Evolutionary conservation across 2,113 vertebrate species (phyloP), one percentile per base, ranked within the genome.

Genomic region (Vanacampus margaritifer): DNA sequence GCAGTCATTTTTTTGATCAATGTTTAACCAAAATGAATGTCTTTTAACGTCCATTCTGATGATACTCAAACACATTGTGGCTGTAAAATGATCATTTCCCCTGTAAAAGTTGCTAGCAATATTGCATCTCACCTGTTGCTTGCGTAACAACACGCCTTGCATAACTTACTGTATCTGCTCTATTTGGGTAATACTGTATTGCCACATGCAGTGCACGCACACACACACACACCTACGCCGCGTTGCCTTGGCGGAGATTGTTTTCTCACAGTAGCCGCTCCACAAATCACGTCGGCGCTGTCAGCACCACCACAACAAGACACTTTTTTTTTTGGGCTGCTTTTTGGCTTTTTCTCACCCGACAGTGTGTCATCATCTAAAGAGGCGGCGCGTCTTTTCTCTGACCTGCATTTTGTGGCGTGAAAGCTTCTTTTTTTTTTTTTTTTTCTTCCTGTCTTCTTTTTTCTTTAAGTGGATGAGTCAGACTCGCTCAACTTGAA

Each of bases 311-410:
- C 28, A 36, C 57, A 37, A 39, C 12, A 41, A 61, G 5, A 23
- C 21, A 24, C 6, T 80, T 63, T 70, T 58, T 35, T 12, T 32
- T 32, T 32, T 32, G 2, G 24, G 9, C 9, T 23, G 72, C 77
- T 76, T 76, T 81, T 67, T 72, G 65, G 64, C 67, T 48, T 12
- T 5, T 58, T 75, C 73, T 73, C 19, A 54, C 60, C 67, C 10
- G 35, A 74, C 78, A 76, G 84, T 83, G 83, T 58, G 76, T 80
- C 75, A 78, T 82, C 68, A 65, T 53, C 12, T 24, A 65, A 72
- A 68, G 63, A 74, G 68, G 21, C 68, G 68, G 8, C 68, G 68
- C 67, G 10, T 39, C 59, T 76, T 71, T 57, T 71, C 54, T 19
- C 73, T 79, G 81, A 76, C 78, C 80, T 78, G 72, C 56, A 72